A percentile compares a stretch with the other conserved stretches of the same genome.
phyloP scores from a whole-genome alignment of 2,113 vertebrate genomes.

The Rhinoptilus africanus region DNA sequence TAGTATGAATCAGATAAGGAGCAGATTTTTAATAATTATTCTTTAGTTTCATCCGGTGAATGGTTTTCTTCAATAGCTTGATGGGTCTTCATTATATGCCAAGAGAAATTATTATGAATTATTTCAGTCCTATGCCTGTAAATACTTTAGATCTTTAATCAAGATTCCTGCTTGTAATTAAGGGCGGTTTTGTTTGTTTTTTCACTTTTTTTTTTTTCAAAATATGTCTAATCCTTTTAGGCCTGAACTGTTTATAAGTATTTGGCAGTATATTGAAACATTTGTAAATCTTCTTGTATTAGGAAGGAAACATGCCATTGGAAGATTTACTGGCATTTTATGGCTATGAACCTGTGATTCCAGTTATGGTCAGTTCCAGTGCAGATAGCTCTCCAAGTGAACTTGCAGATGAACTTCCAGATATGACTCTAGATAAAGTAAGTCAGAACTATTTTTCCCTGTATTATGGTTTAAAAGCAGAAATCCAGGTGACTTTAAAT shows the following conservation, averaged over 20 bases:
- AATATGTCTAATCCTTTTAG: neutral
- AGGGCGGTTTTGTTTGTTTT: neutral
- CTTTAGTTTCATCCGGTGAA: neutral
- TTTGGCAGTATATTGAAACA: neutral
- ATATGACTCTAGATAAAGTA: constrained; percentile 96
- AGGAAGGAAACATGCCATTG: constrained; percentile 94
- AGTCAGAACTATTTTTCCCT: neutral
- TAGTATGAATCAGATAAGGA: neutral
- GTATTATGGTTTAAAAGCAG: neutral
- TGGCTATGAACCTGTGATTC: constrained; percentile 85
- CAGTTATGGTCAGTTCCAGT: constrained; percentile 81
- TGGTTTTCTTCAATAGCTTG: neutral
- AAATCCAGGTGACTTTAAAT: neutral
- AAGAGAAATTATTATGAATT: neutral
- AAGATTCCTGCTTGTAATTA: neutral
- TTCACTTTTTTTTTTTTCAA: neutral
- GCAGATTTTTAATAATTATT: neutral
- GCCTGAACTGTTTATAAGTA: neutral
- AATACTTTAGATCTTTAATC: neutral
- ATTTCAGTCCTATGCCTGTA: neutral
- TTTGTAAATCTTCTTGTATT: neutral
- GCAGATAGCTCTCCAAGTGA: constrained; percentile 90
- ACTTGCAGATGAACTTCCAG: constrained; percentile 91
- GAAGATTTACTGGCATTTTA: constrained; percentile 92
- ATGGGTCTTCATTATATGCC: neutral